Evolutionary conservation across 2,888 invertebrate species (phyloP), one percentile per base, ranked within the genome.

Genomic region (Campaea margaritaria): DNA sequence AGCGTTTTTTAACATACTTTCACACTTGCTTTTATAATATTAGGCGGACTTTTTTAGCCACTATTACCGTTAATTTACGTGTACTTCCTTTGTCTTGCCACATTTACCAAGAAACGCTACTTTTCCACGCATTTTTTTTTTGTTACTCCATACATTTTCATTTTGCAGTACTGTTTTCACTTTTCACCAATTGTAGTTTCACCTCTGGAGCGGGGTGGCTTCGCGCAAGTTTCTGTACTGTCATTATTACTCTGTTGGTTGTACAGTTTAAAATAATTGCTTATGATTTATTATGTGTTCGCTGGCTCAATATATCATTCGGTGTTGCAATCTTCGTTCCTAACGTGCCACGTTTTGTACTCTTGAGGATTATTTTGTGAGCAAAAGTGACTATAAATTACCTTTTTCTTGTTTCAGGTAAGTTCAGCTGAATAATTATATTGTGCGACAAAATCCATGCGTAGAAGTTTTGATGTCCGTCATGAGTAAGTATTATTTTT

Each of bases 241-340:
- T 12, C 5, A 38, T 31, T 10, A 10, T 34, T 51, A 15, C 10
- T 15, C 28, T 53, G 28, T 15, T 8, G 5, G 0, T 5, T 43
- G 28, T 43, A 28, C 9, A 39, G 15, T 79, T 81, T 77, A 70
- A 79, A 81, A 81, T 82, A 83, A 85, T 85, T 82, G 76, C 79
- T 79, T 85, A 84, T 86, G 83, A 86, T 86, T 85, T 84, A 58
- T 58, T 52, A 74, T 75, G 70, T 74, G 75, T 76, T 81, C 75
- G 73, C 81, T 78, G 72, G 71, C 79, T 78, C 81, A 81, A 86
- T 87, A 86, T 85, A 86, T 86, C 84, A 85, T 65, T 64, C 71
- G 70, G 67, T 70, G 56, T 42, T 72, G 75, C 74, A 79, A 83
- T 85, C 83, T 86, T 87, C 86, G 85, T 86, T 83, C 84, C 74